phyloP scores from a whole-genome alignment of 2,797 vertebrate species.

The Halcyon chelicuti region DNA sequence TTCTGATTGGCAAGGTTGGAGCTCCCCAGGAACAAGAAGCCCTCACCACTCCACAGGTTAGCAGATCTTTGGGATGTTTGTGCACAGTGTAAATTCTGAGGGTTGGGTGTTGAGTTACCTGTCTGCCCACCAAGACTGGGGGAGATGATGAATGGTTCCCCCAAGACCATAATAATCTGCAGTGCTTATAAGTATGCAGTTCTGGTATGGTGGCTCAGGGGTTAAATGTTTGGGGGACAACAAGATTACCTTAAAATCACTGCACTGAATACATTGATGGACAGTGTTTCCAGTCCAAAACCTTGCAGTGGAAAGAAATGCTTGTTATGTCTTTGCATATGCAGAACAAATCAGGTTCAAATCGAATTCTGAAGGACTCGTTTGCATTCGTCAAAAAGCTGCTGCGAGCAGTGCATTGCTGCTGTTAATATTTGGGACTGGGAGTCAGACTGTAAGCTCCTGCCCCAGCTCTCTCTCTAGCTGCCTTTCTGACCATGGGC shows the following conservation, averaged over 20 bases:
- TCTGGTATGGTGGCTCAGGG: background rate
- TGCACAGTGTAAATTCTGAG: background rate
- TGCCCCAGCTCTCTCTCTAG: background rate
- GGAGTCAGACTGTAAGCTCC: background rate
- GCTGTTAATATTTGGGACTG: background rate
- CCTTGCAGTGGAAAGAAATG: background rate
- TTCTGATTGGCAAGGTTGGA: slow-evolving; percentile 71
- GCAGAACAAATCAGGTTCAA: background rate
- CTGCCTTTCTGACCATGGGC: background rate
- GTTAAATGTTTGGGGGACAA: background rate
- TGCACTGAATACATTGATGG: background rate
- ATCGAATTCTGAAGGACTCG: background rate
- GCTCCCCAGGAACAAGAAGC: slow-evolving; percentile 59
- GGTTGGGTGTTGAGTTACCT: slow-evolving; percentile 13
- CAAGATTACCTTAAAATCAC: background rate
- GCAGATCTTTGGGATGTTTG: slow-evolving; percentile 20
- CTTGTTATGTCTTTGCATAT: background rate
- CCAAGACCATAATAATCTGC: background rate
- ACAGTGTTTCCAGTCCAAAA: background rate
- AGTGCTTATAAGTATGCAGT: background rate
- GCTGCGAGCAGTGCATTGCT: background rate
- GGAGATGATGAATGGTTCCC: background rate
- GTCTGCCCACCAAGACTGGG: background rate
- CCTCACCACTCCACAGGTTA: slow-evolving; percentile 61
- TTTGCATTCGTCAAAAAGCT: background rate